phyloP scores from a whole-genome alignment of 2,888 invertebrate species.

The Megalurothrips usitatus region DNA sequence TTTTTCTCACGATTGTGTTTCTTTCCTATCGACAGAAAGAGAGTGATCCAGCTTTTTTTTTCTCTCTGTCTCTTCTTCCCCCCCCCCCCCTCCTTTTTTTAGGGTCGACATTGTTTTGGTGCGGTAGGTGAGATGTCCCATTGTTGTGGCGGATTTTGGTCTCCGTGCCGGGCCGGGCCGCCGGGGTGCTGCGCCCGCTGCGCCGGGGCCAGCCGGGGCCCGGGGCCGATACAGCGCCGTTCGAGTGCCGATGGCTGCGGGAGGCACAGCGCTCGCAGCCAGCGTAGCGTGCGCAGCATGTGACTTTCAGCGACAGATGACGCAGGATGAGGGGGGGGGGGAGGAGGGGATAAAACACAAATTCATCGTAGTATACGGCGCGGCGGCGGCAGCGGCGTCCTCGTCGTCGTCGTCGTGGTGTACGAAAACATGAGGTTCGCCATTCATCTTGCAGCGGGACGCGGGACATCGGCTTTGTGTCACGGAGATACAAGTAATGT shows the following conservation, averaged over 20 bases:
- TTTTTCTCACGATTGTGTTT: slow-evolving; percentile 25
- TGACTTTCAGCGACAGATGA: too few species aligned
- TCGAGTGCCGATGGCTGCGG: too few species aligned
- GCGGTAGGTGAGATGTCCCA: slow-evolving; percentile 5
- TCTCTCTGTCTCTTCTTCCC: too few species aligned
- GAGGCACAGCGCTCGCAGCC: too few species aligned
- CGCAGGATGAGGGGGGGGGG: too few species aligned
- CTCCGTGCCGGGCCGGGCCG: neutral
- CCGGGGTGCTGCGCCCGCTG: neutral
- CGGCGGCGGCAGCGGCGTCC: too few species aligned
- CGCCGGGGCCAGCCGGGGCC: too few species aligned
- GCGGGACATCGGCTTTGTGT: slow-evolving; percentile 18
- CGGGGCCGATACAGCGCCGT: neutral
- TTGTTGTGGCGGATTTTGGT: slow-evolving; percentile 14
- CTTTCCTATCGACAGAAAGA: neutral
- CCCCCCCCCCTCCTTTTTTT: too few species aligned
- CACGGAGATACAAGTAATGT: neutral
- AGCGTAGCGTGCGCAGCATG: too few species aligned
- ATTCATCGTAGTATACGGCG: too few species aligned
- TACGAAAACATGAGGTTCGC: too few species aligned
- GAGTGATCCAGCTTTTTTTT: neutral
- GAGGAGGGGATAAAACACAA: too few species aligned
- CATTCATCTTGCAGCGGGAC: neutral
- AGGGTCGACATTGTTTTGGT: slow-evolving; percentile 15
- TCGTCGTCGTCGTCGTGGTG: neutral